Percentiles rank a stretch among this genome's conserved stretches.
These are phyloP conservation scores for Gobionotothen gibberifrons DNA, from an alignment of 2,797 vertebrate genomes.

Conservation along the genomic window DNA sequence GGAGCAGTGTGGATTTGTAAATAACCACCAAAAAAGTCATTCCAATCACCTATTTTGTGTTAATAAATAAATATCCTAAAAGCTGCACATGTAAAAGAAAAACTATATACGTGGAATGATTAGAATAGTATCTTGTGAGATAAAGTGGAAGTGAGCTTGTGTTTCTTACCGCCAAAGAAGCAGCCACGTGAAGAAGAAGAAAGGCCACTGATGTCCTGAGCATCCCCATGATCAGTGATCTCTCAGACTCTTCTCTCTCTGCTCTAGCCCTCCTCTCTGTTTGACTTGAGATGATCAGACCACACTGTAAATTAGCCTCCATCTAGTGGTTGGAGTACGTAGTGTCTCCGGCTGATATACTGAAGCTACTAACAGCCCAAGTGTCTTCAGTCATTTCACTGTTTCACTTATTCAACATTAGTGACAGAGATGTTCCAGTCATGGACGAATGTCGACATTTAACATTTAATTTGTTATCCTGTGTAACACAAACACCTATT, in stretches of 20 bases:
- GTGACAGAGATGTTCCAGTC: neutral
- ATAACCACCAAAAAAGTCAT: neutral
- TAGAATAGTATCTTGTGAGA: neutral
- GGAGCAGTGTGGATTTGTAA: neutral
- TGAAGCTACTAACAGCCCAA: neutral
- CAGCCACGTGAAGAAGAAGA: constrained; percentile 54
- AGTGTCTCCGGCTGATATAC: neutral
- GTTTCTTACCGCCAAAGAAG: constrained; percentile 51
- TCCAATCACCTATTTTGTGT: neutral
- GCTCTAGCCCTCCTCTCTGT: neutral
- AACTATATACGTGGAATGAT: neutral
- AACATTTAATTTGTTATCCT: neutral
- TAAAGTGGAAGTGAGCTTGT: neutral
- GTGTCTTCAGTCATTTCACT: neutral
- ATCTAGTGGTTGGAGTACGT: constrained; percentile 29
- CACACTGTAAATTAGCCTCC: neutral
- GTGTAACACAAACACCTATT: neutral
- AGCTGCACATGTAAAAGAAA: neutral
- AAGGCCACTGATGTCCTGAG: constrained; percentile 30
- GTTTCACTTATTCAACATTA: neutral
- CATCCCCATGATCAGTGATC: constrained; percentile 17
- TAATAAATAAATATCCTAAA: neutral
- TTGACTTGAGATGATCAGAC: neutral
- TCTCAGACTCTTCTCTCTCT: neutral
- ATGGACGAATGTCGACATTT: neutral